phyloP scores from a whole-genome alignment of 1,140 invertebrate genomes.

The Pogonognathellus flavescens region DNA sequence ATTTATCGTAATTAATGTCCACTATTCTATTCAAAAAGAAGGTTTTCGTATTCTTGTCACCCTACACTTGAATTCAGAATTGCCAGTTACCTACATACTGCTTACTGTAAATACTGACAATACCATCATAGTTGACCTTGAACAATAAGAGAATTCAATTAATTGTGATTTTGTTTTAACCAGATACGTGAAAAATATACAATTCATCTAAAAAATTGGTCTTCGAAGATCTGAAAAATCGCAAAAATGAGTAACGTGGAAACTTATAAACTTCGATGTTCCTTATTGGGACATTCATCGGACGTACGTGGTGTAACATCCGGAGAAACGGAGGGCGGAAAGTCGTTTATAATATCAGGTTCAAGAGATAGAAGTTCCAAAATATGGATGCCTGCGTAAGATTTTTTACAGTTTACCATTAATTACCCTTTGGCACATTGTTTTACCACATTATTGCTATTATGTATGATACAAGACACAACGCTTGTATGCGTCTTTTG shows the following conservation, averaged over 20 bases:
- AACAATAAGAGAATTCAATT: neutral
- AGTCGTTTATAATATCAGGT: conserved; percentile 80
- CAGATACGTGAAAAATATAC: no score
- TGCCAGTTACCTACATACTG: no score
- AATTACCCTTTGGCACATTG: no score
- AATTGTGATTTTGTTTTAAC: neutral
- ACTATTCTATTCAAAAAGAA: no score
- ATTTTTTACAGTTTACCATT: conserved; percentile 16
- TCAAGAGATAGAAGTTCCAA: conserved; percentile 89
- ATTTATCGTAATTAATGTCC: no score
- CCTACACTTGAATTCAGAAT: no score
- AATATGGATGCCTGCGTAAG: conserved; percentile 82
- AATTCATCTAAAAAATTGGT: no score
- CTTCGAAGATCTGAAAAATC: neutral
- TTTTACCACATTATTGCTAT: no score
- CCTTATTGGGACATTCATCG: conserved; percentile 82
- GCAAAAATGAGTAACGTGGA: neutral
- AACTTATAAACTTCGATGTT: conserved; percentile 81
- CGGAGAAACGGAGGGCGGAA: conserved; percentile 75
- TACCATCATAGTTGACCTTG: no score
- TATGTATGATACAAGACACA: no score
- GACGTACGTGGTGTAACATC: conserved; percentile 83
- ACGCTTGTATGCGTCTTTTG: neutral
- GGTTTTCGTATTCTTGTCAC: no score
- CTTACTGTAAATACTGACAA: no score